Percentiles rank a stretch among this genome's conserved stretches.
Conservation (phyloP, 2,888 invertebrate genomes). For the Tricholauxania praeusta region DNA sequence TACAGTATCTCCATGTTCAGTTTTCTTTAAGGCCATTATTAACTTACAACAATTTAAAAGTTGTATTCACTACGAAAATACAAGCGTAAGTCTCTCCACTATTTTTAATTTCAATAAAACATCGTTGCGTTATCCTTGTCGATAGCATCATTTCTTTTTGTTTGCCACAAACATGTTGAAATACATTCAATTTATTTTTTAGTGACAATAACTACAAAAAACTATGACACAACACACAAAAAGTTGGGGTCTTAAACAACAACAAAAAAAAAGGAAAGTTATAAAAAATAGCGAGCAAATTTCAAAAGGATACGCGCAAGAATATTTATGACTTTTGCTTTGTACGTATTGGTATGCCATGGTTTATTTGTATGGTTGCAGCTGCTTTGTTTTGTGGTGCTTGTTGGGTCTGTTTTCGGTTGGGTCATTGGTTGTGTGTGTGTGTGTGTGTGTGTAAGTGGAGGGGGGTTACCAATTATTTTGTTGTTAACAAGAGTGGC, state of each 20-base stretch:
- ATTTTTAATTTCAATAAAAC: too few relatives aligned
- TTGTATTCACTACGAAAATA: too few relatives aligned
- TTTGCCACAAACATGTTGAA: constrained; percentile 10
- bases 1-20: too few relatives aligned
- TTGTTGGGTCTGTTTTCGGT: too few relatives aligned
- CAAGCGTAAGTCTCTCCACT: too few relatives aligned
- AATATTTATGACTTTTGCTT: constrained; percentile 28
- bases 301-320: constrained; percentile 22
- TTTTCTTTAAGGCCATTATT: too few relatives aligned
- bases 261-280: background rate
- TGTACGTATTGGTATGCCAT: constrained; percentile 5
- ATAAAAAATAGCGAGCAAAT: background rate
- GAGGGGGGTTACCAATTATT: constrained; percentile 18
- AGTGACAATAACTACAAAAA: constrained; percentile 15
- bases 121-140: background rate
- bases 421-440: background rate
- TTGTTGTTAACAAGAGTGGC: constrained; percentile 37
- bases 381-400: constrained; percentile 20
- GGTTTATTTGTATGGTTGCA: background rate
- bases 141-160: background rate
- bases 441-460: constrained; percentile 11
- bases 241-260: background rate
- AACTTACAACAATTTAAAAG: too few relatives aligned
- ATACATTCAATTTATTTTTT: constrained; percentile 24
- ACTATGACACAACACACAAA: background rate